Evolutionary conservation across 2,797 vertebrate species (phyloP).

Genomic region (Sebastes minor): DNA sequence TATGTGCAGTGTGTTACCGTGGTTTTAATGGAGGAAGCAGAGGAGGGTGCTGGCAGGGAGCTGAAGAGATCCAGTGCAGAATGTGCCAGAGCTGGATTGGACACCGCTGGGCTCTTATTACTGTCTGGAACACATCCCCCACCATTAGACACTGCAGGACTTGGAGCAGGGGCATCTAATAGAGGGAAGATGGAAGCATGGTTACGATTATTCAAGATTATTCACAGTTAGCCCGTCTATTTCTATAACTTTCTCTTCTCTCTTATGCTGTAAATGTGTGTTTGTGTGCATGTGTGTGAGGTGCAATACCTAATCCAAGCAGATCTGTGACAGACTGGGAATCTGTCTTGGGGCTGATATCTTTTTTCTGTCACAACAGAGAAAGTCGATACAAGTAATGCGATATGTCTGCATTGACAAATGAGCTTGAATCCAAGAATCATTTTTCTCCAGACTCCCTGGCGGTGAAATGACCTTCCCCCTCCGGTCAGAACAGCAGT

Average conservation of each 20-base stretch:
- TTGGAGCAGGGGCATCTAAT: conserved; percentile 87
- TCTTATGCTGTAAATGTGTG: background rate
- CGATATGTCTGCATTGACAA: background rate
- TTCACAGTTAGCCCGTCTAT: background rate
- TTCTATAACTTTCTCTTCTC: background rate
- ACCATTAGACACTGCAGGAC: conserved; percentile 78
- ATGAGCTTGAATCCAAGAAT: conserved; percentile 8
- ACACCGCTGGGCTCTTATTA: conserved; percentile 77
- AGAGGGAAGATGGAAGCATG: conserved; percentile 1
- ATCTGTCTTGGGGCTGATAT: conserved; percentile 87
- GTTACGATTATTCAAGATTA: background rate
- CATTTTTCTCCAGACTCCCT: background rate
- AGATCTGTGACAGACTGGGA: conserved; percentile 90
- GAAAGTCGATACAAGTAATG: conserved; percentile 17
- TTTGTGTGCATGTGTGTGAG: background rate
- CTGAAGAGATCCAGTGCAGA: conserved; percentile 91
- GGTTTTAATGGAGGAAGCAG: conserved; percentile 83
- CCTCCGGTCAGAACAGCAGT: background rate
- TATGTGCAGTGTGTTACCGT: conserved; percentile 62
- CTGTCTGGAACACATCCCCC: conserved; percentile 70
- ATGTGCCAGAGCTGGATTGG: conserved; percentile 59
- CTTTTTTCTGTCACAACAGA: conserved; percentile 88
- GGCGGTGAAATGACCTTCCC: background rate
- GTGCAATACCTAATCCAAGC: conserved; percentile 89
- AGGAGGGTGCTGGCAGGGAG: conserved; percentile 80